Evolutionary conservation across 1,140 invertebrate genomes (phyloP).

Genomic region (Dreissena polymorpha): DNA sequence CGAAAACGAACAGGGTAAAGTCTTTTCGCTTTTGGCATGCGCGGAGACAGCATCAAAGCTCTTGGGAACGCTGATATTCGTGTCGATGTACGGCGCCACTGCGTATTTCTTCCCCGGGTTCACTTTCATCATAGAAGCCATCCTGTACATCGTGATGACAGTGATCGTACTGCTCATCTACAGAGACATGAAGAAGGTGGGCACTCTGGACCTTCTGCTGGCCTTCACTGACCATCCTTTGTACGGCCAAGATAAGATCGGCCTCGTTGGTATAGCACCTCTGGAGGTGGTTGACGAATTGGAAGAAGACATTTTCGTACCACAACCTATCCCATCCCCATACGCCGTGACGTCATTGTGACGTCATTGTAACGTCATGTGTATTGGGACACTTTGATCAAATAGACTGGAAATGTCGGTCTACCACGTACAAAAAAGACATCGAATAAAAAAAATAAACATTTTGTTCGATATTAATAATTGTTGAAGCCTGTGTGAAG

Average conservation of each 20-base stretch:
- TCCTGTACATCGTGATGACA: conserved; percentile 65
- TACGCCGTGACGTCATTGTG: conserved; percentile 55
- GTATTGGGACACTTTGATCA: too few species aligned
- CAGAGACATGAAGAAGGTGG: conserved; percentile 58
- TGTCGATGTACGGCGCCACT: conserved; percentile 73
- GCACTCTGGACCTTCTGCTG: conserved; percentile 61
- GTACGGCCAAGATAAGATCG: conserved; percentile 29
- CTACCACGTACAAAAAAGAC: too few species aligned
- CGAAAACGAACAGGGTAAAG: conserved; percentile 73
- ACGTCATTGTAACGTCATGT: too few species aligned
- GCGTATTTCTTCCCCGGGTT: conserved; percentile 71
- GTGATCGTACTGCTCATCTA: conserved; percentile 61
- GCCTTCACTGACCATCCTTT: conserved; percentile 48
- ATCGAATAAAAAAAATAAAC: too few species aligned
- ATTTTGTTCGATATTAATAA: too few species aligned
- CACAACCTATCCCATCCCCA: conserved; percentile 56
- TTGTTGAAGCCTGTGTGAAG: too few species aligned
- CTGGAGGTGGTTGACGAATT: conserved; percentile 62
- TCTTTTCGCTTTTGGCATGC: conserved; percentile 73
- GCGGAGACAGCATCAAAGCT: conserved; percentile 76
- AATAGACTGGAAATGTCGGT: too few species aligned
- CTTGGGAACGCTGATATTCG: conserved; percentile 75
- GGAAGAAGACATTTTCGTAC: conserved; percentile 52
- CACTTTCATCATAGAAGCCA: conserved; percentile 70
- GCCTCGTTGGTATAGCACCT: conserved; percentile 9